Evolutionary conservation across 2,113 vertebrate genomes (phyloP), one percentile per base, ranked within the genome.

Genomic region (Anhinga anhinga): DNA sequence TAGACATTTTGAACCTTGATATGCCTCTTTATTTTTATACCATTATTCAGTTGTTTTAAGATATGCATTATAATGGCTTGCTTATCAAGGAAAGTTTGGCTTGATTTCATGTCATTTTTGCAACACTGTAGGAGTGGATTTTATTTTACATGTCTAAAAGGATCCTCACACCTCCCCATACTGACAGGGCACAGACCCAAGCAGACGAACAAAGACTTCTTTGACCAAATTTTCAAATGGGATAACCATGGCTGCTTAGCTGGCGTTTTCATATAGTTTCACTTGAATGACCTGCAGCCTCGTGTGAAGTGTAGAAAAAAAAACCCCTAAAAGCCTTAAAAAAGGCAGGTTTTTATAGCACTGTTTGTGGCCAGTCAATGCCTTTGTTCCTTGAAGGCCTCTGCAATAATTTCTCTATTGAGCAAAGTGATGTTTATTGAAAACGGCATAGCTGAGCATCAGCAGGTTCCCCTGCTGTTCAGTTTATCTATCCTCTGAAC

Each of bases 141-240:
- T 95, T 95, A 83, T 96, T 90, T 59, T 5, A 23, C 20, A 56
- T 21, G 44, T 79, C 80, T 93, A 87, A 84, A n/a, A 84, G 85
- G 92, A 81, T 91, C 88, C 95, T 93, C 86, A 91, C 88, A 94
- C 91, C 91, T 97, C 56, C 59, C 90, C 61, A 66, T 78, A 78
- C 34, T 91, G 90, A 84, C 83, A 90, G 78, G 63, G 82, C 77
- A 73, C 45, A 82, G 67, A 90, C 72, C 56, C 88, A 52, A 91
- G 88, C 76, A 74, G 61, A 83, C 15, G 78, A 94, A 96, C 92
- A 96, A 93, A 90, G 82, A 67, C 40, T 82, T 82, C 94, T 91
- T 96, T 93, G 69, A 94, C 73, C 78, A 90, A 53, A 62, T 82
- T 91, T 95, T 88, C 77, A 77, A 95, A 97, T 80, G 85, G 85